Evolutionary conservation across 2,888 invertebrate genomes (phyloP).

Genomic region (Chaetogeoica ovagalla): DNA sequence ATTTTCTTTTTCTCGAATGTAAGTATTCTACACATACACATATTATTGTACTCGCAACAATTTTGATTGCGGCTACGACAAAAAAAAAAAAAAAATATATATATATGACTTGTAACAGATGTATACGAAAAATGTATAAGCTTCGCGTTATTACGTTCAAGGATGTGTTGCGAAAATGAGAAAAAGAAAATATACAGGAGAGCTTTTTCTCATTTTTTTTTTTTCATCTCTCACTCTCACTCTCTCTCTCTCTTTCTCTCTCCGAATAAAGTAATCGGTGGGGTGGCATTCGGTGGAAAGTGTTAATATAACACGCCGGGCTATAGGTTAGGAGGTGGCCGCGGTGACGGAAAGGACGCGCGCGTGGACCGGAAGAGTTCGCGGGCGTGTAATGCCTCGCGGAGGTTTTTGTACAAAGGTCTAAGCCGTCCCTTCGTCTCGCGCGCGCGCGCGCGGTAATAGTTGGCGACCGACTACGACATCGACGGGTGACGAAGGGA

Average conservation of each 20-base stretch:
- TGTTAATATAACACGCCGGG: conserved; percentile 20
- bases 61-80: too few relatives aligned
- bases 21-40: too few relatives aligned
- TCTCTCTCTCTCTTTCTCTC: too few relatives aligned
- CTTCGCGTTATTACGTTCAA: background rate
- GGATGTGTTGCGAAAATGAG: conserved; percentile 28
- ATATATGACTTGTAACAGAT: too few relatives aligned
- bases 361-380: background rate
- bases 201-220: conserved; percentile 1
- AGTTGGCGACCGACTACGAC: too few relatives aligned
- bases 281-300: conserved; percentile 9
- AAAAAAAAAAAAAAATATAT: too few relatives aligned
- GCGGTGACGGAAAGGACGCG: background rate
- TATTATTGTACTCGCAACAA: too few relatives aligned
- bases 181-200: conserved; percentile 19
- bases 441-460: background rate
- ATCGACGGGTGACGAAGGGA: background rate
- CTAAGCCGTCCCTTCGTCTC: conserved; percentile 22
- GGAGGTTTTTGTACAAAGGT: conserved; percentile 39
- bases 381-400: conserved; percentile 6
- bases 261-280: conserved; percentile 29
- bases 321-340: too few relatives aligned
- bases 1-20: too few relatives aligned
- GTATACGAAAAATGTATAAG: background rate
- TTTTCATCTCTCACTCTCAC: too few relatives aligned